Conservation (phyloP, 2,888 invertebrate species). For the Lepidochitona cinerea region DNA sequence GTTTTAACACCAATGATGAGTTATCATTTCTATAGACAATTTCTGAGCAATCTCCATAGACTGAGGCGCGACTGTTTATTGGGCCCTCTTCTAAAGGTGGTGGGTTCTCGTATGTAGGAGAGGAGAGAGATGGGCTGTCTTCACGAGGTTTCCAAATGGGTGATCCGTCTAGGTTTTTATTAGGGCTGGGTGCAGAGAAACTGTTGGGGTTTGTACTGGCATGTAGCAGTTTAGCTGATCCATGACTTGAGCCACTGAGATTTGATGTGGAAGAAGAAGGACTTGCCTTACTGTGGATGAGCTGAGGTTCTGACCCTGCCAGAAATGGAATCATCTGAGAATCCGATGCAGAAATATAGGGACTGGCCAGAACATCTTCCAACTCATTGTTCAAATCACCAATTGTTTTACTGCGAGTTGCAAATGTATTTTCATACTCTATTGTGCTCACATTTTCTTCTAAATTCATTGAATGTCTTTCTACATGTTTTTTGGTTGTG, state of each 20-base stretch:
- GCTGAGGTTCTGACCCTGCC: constrained; percentile 40
- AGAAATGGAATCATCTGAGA: constrained; percentile 39
- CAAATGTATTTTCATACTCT: constrained; percentile 74
- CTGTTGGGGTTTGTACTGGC: constrained; percentile 93
- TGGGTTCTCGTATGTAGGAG: constrained; percentile 12
- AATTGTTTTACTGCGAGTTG: constrained; percentile 91
- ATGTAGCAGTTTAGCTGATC: constrained; percentile 84
- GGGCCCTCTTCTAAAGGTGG: constrained; percentile 16
- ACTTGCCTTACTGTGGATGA: constrained; percentile 36
- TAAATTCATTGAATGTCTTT: constrained; percentile 75
- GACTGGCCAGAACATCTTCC: constrained; percentile 17
- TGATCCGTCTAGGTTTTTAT: constrained; percentile 84
- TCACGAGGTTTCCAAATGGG: constrained; percentile 88
- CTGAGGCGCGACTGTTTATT: constrained; percentile 20
- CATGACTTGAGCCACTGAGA: constrained; percentile 58
- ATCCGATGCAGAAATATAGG: constrained; percentile 38
- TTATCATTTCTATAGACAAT: constrained; percentile 37
- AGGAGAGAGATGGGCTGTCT: constrained; percentile 24
- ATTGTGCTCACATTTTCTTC: constrained; percentile 83
- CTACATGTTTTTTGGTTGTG: constrained; percentile 48
- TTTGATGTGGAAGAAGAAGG: constrained; percentile 60
- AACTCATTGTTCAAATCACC: constrained; percentile 79
- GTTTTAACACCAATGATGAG: neutral
- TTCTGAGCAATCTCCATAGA: constrained; percentile 36
- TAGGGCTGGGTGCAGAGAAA: constrained; percentile 76